Base-by-base conservation (phyloP, 1,140 invertebrate species). In the Acromyrmex echinatior region DNA sequence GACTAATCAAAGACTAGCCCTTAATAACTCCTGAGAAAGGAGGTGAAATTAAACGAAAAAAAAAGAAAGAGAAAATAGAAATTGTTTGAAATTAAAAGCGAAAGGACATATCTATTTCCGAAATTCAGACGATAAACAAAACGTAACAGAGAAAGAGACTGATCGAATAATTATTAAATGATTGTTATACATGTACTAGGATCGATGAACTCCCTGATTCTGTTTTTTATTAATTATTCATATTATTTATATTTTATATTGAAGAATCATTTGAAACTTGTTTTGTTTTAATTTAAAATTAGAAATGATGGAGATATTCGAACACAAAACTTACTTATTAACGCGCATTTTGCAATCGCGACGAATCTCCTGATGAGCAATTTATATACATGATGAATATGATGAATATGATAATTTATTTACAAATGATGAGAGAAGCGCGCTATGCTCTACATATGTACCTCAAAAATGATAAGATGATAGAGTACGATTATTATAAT, bases 361-460 rank as follows among this genome's bases (percentile, higher is more conserved):
- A 35, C 51, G 18, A 78, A 56, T 45, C 53, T 39, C 14, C 70
- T 73, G 49, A 39, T 28, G 63, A 84, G 28, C 45, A 66, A 56
- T 62, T 73, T 79, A 62, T 68, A 28, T 88, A 88, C 77, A 90
- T 56, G 62, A 21, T 79, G 79, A 89, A 65, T 68, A 73, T 21
- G 39, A 56, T 66, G 25, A 25, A 25, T 25, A 25, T 25, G 74
- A 77, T 80, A 84, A 88, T 63, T 51, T 91, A 91, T 90, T 86
- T 91, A 91, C 88, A 90, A 81, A 82, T 88, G 90, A 88, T 39
- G 76, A 18, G 88, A 85, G 58, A 89, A 86, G 58, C 66, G 74
- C 63, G 28, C 45, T 79, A 70, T 16, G 65, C 53, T 74, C 68
- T 68, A 68, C 28, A 53, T 60, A 39, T 3, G 39, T 45, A 45